Evolutionary conservation across 2,888 invertebrate genomes (phyloP).

Genomic region (Ptilodon capucinus): DNA sequence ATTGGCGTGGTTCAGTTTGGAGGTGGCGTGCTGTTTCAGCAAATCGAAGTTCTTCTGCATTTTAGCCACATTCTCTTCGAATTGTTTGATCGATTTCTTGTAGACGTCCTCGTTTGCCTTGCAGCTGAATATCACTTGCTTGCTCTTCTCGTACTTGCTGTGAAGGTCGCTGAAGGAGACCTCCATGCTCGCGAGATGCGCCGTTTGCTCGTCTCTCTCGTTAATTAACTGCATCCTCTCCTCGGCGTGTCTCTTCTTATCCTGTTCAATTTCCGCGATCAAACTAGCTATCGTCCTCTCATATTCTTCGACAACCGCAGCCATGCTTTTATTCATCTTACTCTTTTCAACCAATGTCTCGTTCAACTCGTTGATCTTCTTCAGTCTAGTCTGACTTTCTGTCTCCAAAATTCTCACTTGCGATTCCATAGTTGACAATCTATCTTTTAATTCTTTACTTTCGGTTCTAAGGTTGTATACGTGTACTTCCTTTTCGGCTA

Average conservation of each 20-base stretch:
- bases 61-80: conserved; percentile 86
- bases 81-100: conserved; percentile 85
- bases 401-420: conserved; percentile 63
- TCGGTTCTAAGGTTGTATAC: conserved; percentile 76
- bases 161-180: conserved; percentile 84
- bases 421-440: conserved; percentile 63
- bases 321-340: conserved; percentile 80
- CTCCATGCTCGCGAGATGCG: conserved; percentile 84
- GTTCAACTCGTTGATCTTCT: conserved; percentile 65
- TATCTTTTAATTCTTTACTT: conserved; percentile 72
- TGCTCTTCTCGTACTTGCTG: conserved; percentile 86
- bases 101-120: conserved; percentile 86
- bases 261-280: conserved; percentile 87
- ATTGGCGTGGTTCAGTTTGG: conserved; percentile 89
- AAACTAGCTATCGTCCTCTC: conserved; percentile 90
- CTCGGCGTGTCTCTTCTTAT: conserved; percentile 82
- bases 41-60: conserved; percentile 93
- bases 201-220: conserved; percentile 84
- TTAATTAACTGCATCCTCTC: conserved; percentile 77
- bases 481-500: conserved; percentile 80
- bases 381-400: conserved; percentile 58
- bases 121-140: conserved; percentile 80
- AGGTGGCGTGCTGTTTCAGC: conserved; percentile 93
- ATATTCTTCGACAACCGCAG: conserved; percentile 88
- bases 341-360: conserved; percentile 66